Evolutionary conservation across 2,797 vertebrate genomes (phyloP).

Genomic region (Decapterus maruadsi): DNA sequence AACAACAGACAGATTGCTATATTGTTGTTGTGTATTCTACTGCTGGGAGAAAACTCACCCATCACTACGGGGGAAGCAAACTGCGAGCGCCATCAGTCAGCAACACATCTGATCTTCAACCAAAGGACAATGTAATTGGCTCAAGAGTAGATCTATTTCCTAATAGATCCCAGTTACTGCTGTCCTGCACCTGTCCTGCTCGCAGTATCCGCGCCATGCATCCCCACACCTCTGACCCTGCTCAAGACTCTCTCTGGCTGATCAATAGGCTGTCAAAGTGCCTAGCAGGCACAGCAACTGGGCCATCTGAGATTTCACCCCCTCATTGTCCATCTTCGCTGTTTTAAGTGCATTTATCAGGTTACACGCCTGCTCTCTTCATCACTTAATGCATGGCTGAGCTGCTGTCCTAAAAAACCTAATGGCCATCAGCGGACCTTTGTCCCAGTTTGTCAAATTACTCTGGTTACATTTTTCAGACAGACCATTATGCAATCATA

Average conservation of each 20-base stretch:
- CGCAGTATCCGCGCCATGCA: constrained; percentile 60
- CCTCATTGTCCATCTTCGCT: constrained; percentile 80
- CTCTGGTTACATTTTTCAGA: constrained; percentile 56
- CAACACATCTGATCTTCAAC: constrained; percentile 44
- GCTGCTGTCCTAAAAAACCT: constrained; percentile 69
- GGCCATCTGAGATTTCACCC: constrained; percentile 79
- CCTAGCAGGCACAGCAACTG: constrained; percentile 70
- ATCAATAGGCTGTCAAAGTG: constrained; percentile 84
- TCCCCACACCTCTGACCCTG: constrained; percentile 73
- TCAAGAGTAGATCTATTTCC: constrained; percentile 57
- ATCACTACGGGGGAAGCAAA: constrained; percentile 32
- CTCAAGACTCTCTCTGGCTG: constrained; percentile 66
- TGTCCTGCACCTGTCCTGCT: constrained; percentile 66
- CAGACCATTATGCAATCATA: constrained; percentile 41
- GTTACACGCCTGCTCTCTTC: constrained; percentile 73
- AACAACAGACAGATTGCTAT: constrained; percentile 52
- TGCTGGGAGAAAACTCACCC: constrained; percentile 32
- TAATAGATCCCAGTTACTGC: constrained; percentile 55
- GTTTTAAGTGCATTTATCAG: constrained; percentile 85
- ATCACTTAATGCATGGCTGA: constrained; percentile 75
- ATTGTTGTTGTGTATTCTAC: constrained; percentile 61
- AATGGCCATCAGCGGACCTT: constrained; percentile 69
- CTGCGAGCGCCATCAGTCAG: constrained; percentile 45
- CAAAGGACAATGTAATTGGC: constrained; percentile 48
- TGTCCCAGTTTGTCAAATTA: constrained; percentile 70